Evolutionary conservation across 2,797 vertebrate species (phyloP), one percentile per base, ranked within the genome.

Genomic region (Paedocypris micromegethes): DNA sequence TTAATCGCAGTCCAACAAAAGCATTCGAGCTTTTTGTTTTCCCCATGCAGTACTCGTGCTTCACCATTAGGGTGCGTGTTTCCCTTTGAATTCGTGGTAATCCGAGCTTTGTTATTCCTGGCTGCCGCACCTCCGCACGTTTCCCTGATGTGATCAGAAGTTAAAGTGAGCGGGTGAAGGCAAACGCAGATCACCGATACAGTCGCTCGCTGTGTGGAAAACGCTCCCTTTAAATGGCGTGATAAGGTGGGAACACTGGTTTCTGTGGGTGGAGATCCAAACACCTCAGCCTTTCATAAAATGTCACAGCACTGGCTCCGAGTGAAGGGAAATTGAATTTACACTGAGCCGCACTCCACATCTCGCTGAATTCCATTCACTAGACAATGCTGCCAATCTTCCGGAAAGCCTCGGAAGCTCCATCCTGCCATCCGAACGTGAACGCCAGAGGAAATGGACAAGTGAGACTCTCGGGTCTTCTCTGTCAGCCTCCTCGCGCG

Each of bases 241-340:
- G 55, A 6, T 54, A 50, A 42, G 45, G 46, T 56, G 46, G 9
- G 44, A 63, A 50, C 23, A 7, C 38, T 9, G 5, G 38, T 47
- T 58, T 58, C 39, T 23, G 42, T 45, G 49, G 49, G 37, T 41
- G 38, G 58, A 70, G 52, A 41, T 57, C 39, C 4, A 52, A 39
- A 47, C 41, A 54, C 7, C 50, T 57, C 63, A 23, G 47, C 47
- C 64, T 46, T 8, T 46, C 52, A 70, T 62, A 46, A 41, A 60
- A 43, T 66, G 58, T 67, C 70, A 66, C 55, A 61, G 45, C 56
- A 58, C 51, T 66, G 44, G 50, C 60, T 57, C 57, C 62, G 23
- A 58, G 60, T 57, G 68, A 70, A 64, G 37, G 70, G 58, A 72
- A 67, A 59, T 67, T 50, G 45, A 57, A 67, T 61, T 60, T 62